These are phyloP conservation scores for Pristionchus arcanus DNA, from an alignment of 2,888 invertebrate genomes.

Conservation along the genomic window DNA sequence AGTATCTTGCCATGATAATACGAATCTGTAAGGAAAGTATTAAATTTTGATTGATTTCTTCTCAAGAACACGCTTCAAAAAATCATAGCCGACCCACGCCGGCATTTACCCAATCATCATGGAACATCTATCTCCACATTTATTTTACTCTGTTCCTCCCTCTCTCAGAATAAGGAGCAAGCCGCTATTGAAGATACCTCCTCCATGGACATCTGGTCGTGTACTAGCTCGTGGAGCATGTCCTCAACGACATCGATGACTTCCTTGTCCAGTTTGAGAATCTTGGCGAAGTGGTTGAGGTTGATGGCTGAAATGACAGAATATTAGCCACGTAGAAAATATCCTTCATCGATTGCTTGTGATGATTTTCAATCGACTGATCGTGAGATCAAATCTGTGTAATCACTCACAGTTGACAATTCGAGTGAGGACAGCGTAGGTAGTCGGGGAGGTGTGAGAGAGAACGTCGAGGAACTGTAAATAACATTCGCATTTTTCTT, in stretches of 20 bases:
- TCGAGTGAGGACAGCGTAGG: neutral
- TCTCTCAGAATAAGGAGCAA: neutral
- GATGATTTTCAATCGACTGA: too few relatives aligned
- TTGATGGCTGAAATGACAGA: neutral
- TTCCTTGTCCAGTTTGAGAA: neutral
- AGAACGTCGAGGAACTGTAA: neutral
- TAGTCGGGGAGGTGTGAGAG: neutral
- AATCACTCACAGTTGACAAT: neutral
- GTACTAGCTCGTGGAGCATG: neutral
- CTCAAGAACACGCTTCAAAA: too few relatives aligned
- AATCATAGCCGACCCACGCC: too few relatives aligned
- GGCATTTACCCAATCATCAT: too few relatives aligned
- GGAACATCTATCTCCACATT: too few relatives aligned
- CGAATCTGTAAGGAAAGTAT: neutral
- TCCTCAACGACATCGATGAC: neutral
- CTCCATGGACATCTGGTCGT: neutral
- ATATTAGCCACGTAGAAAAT: too few relatives aligned
- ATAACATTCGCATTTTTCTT: too few relatives aligned
- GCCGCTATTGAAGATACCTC: too few relatives aligned
- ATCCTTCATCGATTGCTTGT: too few relatives aligned
- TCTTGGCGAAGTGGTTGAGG: neutral
- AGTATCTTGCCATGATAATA: neutral
- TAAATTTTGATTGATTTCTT: neutral
- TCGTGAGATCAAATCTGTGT: too few relatives aligned
- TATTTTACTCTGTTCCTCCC: too few relatives aligned